Base-by-base conservation (phyloP, 2,888 invertebrate species). In the Yponomeuta malinellus region DNA sequence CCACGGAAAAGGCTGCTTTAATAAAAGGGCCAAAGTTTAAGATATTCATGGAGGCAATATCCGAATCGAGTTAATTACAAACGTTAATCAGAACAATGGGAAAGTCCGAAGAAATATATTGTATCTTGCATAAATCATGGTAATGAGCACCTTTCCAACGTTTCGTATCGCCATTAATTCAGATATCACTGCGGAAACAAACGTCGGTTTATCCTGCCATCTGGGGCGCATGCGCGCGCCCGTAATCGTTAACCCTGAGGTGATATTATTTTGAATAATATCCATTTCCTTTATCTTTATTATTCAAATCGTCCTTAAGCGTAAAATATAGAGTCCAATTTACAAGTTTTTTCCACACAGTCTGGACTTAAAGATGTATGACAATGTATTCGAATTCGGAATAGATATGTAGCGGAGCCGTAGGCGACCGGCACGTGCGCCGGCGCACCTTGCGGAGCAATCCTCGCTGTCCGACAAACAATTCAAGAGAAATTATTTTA, bases 151-250 rank as follows among this genome's bases (percentile, higher is more conserved):
- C 91, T 92, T 92, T 91, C 86, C 85, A 89, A 86, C 84, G 85
- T 88, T 88, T 89, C 87, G 89, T 90, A 88, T 89, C 86, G 88
- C 86, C 87, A 89, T 90, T 90, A 91, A 92, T 91, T 92, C 91
- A 90, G 91, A 92, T 91, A 92, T 92, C 91, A 92, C 89, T 91
- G 90, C 91, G 92, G 92, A 92, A 91, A 90, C 90, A 90, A 90
- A 90, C 90, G 91, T 92, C 91, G 87, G 90, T 86, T 90, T 90
- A 90, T 90, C 88, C 89, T 78, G 81, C 89, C 90, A 92, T 92
- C 92, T 90, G 87, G 87, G 84, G 88, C 89, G 88, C 86, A 89
- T 88, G 90, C 90, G 83, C 89, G 83, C 90, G 83, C 89, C 87
- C 88, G 90, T 89, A 89, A 92, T 91, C 92, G 91, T 92, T 92